Percentiles rank a stretch among this genome's conserved stretches.
Conservation (phyloP, 2,888 invertebrate genomes). For the Agonum fuliginosum region DNA sequence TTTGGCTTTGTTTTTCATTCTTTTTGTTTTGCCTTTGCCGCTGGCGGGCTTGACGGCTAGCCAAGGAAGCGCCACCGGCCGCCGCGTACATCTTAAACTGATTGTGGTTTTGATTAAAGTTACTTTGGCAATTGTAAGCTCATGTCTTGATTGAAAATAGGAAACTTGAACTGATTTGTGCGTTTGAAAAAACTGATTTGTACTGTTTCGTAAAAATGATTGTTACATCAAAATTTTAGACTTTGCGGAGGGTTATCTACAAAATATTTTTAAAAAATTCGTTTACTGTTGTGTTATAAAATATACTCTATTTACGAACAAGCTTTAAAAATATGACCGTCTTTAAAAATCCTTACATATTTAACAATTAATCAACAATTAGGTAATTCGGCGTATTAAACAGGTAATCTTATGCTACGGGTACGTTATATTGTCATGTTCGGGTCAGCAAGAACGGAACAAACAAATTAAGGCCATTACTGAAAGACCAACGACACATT, state of each 20-base stretch:
- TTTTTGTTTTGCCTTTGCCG: constrained; percentile 74
- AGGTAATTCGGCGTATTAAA: constrained; percentile 59
- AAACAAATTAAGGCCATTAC: constrained; percentile 55
- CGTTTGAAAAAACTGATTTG: constrained; percentile 44
- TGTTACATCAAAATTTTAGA: constrained; percentile 60
- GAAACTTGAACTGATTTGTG: no score
- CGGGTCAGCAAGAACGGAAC: neutral
- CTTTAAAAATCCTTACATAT: constrained; percentile 55
- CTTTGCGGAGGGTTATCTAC: constrained; percentile 42
- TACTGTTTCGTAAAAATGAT: constrained; percentile 49
- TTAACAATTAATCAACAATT: constrained; percentile 60
- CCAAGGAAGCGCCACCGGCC: constrained; percentile 90
- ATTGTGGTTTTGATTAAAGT: constrained; percentile 38
- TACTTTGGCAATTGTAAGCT: constrained; percentile 58
- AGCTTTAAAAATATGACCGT: constrained; percentile 60
- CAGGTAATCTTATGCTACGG: constrained; percentile 45
- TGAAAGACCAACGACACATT: constrained; percentile 41
- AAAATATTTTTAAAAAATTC: constrained; percentile 60
- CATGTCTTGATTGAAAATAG: no score
- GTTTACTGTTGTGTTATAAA: constrained; percentile 55
- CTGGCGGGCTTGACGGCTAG: constrained; percentile 85
- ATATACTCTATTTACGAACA: constrained; percentile 59
- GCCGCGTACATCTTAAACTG: constrained; percentile 85
- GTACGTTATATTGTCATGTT: constrained; percentile 54
- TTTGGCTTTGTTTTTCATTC: constrained; percentile 62